A percentile compares a stretch with the other conserved stretches of the same genome.
These are phyloP conservation scores for Peromyscus attwateri DNA, from an alignment of 2,797 vertebrate genomes.

Conservation along the genomic window DNA sequence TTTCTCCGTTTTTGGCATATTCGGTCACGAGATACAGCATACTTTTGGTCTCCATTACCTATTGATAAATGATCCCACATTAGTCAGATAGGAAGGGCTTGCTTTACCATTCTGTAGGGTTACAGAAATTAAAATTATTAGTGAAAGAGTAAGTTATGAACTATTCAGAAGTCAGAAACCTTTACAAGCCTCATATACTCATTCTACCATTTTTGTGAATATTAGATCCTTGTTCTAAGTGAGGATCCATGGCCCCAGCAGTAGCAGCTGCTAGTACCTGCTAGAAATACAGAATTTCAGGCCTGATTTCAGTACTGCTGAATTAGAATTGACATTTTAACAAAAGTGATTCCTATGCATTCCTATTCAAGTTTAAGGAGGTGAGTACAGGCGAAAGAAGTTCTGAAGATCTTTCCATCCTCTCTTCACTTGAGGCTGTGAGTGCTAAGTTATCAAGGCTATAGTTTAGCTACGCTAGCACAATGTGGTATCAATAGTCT, in stretches of 20 bases:
- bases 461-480: not conserved
- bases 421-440: slow-evolving; percentile 5
- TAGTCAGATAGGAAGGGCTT: slow-evolving; percentile 70
- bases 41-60: slow-evolving; percentile 99
- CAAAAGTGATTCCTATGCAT: slow-evolving; percentile 1
- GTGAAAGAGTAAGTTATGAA: slow-evolving; percentile 12
- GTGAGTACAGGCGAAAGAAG: not conserved
- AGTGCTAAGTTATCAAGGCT: not conserved
- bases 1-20: slow-evolving; percentile 99
- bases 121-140: slow-evolving; percentile 50
- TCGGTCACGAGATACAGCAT: slow-evolving; percentile 99
- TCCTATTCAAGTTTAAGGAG: slow-evolving; percentile 15
- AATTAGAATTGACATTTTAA: slow-evolving; percentile 22
- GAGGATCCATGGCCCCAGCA: not conserved
- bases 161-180: not conserved
- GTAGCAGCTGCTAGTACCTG: not conserved
- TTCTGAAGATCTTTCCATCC: slow-evolving; percentile 54
- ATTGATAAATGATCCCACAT: slow-evolving; percentile 77
- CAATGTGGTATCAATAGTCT: not conserved
- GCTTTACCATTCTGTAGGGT: not conserved
- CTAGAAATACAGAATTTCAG: not conserved
- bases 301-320: not conserved
- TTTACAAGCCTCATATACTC: not conserved
- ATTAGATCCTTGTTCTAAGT: not conserved
- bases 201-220: slow-evolving; percentile 16